Conservation (phyloP, 2,888 invertebrate genomes). For the Xylota sylvarum region DNA sequence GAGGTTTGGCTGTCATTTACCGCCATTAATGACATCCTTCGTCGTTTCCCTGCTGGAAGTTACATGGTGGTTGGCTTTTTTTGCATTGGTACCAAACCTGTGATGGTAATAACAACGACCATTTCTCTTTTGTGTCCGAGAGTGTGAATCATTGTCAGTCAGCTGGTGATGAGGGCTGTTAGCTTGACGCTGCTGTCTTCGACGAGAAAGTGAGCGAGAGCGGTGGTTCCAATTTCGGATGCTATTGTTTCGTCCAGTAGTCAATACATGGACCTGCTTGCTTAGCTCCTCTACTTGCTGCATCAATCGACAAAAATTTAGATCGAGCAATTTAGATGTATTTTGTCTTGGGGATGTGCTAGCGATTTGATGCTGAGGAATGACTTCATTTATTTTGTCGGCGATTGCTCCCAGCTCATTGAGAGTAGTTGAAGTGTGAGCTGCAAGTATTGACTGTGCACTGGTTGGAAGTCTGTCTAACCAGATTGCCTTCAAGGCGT, state of each 20-base stretch:
- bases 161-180: too few relatives aligned
- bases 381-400: too few relatives aligned
- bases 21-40: constrained; percentile 29
- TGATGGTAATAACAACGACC: neutral
- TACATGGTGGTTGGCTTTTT: neutral
- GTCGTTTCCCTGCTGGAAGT: constrained; percentile 20
- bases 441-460: too few relatives aligned
- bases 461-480: neutral
- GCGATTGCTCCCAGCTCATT: too few relatives aligned
- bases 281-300: constrained; percentile 5
- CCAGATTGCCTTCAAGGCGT: constrained; percentile 33
- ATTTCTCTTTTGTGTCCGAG: neutral
- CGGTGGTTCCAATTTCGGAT: too few relatives aligned
- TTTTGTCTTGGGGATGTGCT: too few relatives aligned
- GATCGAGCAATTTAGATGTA: too few relatives aligned
- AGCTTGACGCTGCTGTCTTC: too few relatives aligned
- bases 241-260: neutral
- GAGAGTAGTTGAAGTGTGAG: too few relatives aligned
- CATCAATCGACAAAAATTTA: neutral
- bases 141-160: neutral
- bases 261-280: neutral
- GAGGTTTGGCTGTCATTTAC: constrained; percentile 27
- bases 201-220: too few relatives aligned
- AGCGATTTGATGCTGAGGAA: too few relatives aligned
- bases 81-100: neutral